Evolutionary conservation across 2,888 invertebrate genomes (phyloP).

Genomic region (Drosophila melanocephala): DNA sequence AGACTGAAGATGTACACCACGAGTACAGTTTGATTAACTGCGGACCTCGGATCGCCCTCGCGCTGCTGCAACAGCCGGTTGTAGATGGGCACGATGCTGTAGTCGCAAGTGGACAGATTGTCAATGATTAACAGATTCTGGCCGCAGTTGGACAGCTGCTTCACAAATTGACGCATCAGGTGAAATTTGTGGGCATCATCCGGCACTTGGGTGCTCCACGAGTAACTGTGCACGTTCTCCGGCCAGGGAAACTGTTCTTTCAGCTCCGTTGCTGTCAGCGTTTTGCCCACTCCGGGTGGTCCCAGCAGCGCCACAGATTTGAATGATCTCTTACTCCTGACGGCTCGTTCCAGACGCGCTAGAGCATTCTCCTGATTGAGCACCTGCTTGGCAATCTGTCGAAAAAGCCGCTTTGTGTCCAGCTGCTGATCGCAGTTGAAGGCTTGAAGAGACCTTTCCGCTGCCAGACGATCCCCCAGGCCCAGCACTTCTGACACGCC

Average conservation of each 20-base stretch:
- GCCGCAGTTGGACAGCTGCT: constrained; percentile 70
- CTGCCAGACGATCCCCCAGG: background rate
- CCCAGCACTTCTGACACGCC: constrained; percentile 19
- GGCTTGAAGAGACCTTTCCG: no score
- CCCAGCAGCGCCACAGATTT: constrained; percentile 70
- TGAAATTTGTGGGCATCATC: constrained; percentile 42
- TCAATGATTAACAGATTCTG: constrained; percentile 79
- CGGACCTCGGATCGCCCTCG: constrained; percentile 28
- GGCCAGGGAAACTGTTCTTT: constrained; percentile 73
- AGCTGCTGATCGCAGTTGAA: constrained; percentile 37
- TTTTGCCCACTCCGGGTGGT: constrained; percentile 77
- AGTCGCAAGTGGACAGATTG: constrained; percentile 61
- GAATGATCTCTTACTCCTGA: constrained; percentile 38
- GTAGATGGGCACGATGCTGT: constrained; percentile 54
- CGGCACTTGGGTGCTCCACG: constrained; percentile 61
- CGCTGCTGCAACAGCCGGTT: constrained; percentile 59
- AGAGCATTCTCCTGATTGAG: constrained; percentile 66
- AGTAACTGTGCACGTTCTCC: constrained; percentile 71
- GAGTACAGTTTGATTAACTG: constrained; percentile 52
- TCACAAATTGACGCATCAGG: constrained; percentile 44
- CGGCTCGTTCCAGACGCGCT: constrained; percentile 43
- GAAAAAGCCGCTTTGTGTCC: constrained; percentile 50
- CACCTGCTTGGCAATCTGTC: constrained; percentile 42
- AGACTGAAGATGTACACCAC: constrained; percentile 57
- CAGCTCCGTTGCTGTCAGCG: constrained; percentile 58